These are phyloP conservation scores for Crocodylus rhombifer DNA, from an alignment of 2,797 vertebrate species.

Conservation along the genomic window DNA sequence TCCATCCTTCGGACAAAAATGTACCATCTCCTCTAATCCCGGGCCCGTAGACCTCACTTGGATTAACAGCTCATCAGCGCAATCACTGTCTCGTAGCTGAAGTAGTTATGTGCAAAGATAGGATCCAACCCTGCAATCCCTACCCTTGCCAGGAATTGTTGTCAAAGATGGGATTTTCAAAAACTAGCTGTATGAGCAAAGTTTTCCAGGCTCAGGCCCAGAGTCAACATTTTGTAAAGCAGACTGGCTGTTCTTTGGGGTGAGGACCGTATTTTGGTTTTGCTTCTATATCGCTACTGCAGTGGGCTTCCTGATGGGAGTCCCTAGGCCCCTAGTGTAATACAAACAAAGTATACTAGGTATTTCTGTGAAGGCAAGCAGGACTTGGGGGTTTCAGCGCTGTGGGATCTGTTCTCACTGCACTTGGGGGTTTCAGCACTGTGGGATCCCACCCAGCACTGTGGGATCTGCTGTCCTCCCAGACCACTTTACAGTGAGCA, in stretches of 20 bases:
- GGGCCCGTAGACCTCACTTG: background rate
- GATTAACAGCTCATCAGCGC: background rate
- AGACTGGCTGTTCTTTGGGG: background rate
- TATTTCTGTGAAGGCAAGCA: background rate
- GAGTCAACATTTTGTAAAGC: background rate
- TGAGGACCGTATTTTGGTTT: background rate
- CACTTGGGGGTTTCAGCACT: no score
- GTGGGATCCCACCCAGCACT: background rate
- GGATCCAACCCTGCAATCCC: background rate
- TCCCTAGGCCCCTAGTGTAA: background rate
- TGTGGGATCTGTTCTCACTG: no score
- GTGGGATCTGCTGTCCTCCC: background rate
- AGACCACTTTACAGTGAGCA: background rate
- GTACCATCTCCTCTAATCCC: background rate
- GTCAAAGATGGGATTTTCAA: background rate
- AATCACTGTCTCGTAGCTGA: background rate
- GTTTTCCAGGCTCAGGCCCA: background rate
- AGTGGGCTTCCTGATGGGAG: background rate
- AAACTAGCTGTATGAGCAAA: background rate
- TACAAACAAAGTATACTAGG: background rate
- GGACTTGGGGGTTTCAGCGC: background rate
- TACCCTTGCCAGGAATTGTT: background rate
- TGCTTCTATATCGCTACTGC: fast-evolving
- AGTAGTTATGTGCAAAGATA: background rate
- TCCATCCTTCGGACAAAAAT: constrained; percentile 30